phyloP scores from a whole-genome alignment of 92 coral and sea anemone genomes.

The Phenganax marumi region DNA sequence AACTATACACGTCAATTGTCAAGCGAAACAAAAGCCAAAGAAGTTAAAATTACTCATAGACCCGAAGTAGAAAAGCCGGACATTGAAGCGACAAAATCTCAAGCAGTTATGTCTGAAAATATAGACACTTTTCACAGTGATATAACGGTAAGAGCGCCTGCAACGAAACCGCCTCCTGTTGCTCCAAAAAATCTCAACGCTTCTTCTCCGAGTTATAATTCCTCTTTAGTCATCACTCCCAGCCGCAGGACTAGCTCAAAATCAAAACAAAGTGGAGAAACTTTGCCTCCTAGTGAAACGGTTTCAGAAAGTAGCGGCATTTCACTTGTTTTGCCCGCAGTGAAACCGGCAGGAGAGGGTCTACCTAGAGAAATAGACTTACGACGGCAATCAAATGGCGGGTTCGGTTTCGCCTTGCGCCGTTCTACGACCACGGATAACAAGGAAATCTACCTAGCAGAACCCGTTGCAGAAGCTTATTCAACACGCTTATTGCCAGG shows the following conservation, averaged over 20 bases:
- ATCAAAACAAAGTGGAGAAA: conserved; percentile 39
- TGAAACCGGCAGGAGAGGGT: conserved; percentile 78
- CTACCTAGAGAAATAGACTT: conserved; percentile 73
- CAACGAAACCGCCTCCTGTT: conserved; percentile 4
- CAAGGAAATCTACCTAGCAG: conserved; percentile 80
- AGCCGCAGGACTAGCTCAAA: conserved; percentile 16
- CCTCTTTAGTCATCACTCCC: conserved; percentile 33
- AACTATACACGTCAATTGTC: conserved; percentile 18
- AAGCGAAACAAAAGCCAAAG: conserved; percentile 68
- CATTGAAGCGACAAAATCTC: conserved; percentile 76
- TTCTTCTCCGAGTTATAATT: conserved; percentile 9
- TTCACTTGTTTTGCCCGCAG: conserved; percentile 80
- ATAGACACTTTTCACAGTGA: conserved; percentile 21
- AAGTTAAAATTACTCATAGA: conserved; percentile 51
- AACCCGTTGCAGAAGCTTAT: conserved; percentile 80
- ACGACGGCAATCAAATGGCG: conserved; percentile 81
- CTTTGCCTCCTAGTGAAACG: conserved; percentile 78
- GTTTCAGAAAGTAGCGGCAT: conserved; percentile 79
- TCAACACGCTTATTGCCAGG: conserved; percentile 79
- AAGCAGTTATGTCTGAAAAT: conserved; percentile 44
- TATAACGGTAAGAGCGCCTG: conserved; percentile 20
- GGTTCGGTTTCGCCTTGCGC: conserved; percentile 93
- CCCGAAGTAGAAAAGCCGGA: conserved; percentile 48
- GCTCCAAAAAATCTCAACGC: neutral
- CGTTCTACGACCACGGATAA: conserved; percentile 69